Percentiles rank a stretch among this genome's conserved stretches.
Evolutionary conservation across 2,888 invertebrate species (phyloP).

Genomic region (Lymantria monacha): DNA sequence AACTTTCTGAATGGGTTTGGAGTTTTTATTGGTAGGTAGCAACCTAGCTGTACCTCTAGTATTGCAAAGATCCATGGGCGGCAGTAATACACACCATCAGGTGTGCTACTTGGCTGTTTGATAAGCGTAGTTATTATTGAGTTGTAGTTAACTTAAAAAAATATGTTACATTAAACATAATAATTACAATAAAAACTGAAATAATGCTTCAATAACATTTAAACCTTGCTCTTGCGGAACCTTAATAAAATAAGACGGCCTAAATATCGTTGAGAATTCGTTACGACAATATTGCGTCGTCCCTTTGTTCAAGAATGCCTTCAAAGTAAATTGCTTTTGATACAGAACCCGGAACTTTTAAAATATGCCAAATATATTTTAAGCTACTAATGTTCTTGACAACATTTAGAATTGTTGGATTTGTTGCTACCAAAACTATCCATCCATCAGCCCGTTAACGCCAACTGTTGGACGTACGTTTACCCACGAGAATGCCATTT

Average conservation of each 20-base stretch:
- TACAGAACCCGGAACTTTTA: conserved; percentile 42
- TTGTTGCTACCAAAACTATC: background rate
- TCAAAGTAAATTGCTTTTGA: conserved; percentile 55
- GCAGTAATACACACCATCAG: too few species aligned
- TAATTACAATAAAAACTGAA: background rate
- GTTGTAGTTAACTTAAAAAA: too few species aligned
- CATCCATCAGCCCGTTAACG: too few species aligned
- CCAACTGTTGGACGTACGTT: too few species aligned
- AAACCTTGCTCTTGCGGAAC: conserved; percentile 16
- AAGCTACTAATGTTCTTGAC: conserved; percentile 44
- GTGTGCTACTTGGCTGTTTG: too few species aligned
- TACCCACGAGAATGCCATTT: too few species aligned
- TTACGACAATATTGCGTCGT: conserved; percentile 35
- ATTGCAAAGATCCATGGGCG: too few species aligned
- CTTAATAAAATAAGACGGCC: conserved; percentile 32
- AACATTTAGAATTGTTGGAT: conserved; percentile 19
- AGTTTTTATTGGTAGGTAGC: too few species aligned
- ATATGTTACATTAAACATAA: background rate
- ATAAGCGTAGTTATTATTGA: too few species aligned
- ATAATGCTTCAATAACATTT: conserved; percentile 18
- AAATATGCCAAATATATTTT: conserved; percentile 48
- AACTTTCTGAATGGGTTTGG: too few species aligned
- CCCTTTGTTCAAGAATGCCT: conserved; percentile 37
- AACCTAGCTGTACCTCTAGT: too few species aligned
- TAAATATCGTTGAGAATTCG: conserved; percentile 32